Percentiles rank a stretch among this genome's conserved stretches.
Conservation (phyloP, 2,113 vertebrate genomes). For the Cisticola juncidis region DNA sequence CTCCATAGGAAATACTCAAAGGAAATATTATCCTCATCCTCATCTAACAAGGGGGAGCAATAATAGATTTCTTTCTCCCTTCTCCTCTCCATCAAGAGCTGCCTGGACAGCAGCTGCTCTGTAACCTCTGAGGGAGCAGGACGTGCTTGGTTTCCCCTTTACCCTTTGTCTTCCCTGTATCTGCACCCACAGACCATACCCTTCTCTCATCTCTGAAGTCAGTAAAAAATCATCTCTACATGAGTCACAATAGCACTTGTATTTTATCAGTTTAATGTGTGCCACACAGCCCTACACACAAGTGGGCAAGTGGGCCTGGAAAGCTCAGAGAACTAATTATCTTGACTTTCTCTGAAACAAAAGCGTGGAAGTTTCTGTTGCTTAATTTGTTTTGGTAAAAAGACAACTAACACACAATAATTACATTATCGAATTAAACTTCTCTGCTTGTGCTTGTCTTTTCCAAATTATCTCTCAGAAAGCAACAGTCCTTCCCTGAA, state of each 20-base stretch:
- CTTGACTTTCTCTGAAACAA: background rate
- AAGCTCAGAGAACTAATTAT: background rate
- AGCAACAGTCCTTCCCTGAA: background rate
- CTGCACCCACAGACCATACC: accelerated
- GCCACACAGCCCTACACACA: accelerated
- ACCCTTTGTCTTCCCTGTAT: background rate
- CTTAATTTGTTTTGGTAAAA: background rate
- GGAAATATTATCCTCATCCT: background rate
- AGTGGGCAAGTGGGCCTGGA: background rate
- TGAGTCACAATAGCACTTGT: background rate
- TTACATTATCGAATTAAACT: background rate
- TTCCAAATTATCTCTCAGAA: background rate
- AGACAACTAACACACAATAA: background rate
- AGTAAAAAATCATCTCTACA: background rate
- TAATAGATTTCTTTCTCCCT: background rate
- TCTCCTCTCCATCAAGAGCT: background rate
- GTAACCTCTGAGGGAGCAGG: background rate
- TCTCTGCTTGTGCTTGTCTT: background rate
- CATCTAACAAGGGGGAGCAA: background rate
- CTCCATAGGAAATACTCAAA: background rate
- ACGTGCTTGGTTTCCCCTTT: background rate
- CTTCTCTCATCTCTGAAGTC: background rate
- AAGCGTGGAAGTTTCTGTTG: background rate
- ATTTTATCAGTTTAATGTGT: background rate
- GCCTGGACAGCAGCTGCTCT: accelerated